Evolutionary conservation across 2,888 invertebrate species (phyloP).

Genomic region (Pyralis farinalis): DNA sequence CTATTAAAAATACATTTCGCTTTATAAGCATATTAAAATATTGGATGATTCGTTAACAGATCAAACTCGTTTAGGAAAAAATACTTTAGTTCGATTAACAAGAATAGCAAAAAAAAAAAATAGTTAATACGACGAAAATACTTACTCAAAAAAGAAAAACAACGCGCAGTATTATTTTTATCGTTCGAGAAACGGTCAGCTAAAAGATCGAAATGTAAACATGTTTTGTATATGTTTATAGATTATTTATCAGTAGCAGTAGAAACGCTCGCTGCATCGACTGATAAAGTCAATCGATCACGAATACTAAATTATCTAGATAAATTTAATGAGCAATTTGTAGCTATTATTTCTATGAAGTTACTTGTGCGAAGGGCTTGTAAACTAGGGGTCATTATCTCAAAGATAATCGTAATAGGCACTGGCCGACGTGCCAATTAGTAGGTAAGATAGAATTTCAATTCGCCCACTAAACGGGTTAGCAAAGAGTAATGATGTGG

Average conservation of each 20-base stretch:
- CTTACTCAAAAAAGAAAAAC: slow-evolving; percentile 11
- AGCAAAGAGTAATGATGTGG: slow-evolving; percentile 51
- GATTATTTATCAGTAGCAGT: neutral
- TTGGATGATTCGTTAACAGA: no score
- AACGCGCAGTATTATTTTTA: slow-evolving; percentile 7
- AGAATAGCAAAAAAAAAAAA: no score
- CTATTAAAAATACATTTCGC: no score
- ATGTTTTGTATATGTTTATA: neutral
- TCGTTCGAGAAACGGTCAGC: neutral
- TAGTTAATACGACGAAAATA: neutral
- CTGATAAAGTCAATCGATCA: neutral
- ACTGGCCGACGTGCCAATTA: slow-evolving; percentile 30
- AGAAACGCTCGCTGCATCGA: neutral
- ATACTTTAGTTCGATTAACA: no score
- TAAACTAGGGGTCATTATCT: slow-evolving; percentile 27
- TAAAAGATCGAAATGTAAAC: slow-evolving; percentile 14
- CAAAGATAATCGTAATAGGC: slow-evolving; percentile 39
- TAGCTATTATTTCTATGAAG: slow-evolving; percentile 26
- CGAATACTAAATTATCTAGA: slow-evolving; percentile 22
- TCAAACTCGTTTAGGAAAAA: no score
- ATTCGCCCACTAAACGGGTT: slow-evolving; percentile 49
- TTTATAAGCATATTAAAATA: no score
- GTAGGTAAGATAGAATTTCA: slow-evolving; percentile 45
- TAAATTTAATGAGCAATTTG: slow-evolving; percentile 33
- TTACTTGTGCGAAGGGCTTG: slow-evolving; percentile 33